These are phyloP conservation scores for Lottia gigantea DNA, from an alignment of 2,888 invertebrate species.

Conservation along the genomic window DNA sequence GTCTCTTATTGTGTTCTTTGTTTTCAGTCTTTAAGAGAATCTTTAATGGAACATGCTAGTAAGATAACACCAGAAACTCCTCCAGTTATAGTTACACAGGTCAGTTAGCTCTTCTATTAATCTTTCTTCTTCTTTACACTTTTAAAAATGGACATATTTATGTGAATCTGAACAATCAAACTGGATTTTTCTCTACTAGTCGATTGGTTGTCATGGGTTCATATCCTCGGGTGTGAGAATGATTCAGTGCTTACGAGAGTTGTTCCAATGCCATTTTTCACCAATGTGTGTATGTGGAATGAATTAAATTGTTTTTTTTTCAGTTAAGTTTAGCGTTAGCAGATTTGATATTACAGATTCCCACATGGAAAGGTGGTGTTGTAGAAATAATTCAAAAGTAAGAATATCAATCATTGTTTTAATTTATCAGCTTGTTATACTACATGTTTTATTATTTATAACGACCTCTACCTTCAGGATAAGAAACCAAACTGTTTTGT, in stretches of 20 bases:
- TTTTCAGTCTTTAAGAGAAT: conserved; percentile 83
- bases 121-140: no score
- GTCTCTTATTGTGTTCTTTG: background rate
- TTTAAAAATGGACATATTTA: no score
- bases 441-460: background rate
- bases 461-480: background rate
- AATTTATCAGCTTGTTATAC: background rate
- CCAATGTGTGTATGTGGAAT: no score
- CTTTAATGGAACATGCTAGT: conserved; percentile 81
- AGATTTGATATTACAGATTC: conserved; percentile 93
- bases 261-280: no score
- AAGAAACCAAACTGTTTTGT: no score
- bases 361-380: conserved; percentile 89
- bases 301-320: no score
- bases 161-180: no score
- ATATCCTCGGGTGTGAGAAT: no score
- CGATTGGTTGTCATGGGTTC: no score
- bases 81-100: conserved; percentile 84
- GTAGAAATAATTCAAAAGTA: conserved; percentile 83
- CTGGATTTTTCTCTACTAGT: no score
- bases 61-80: conserved; percentile 74
- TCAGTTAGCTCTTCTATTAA: conserved; percentile 25
- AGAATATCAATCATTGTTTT: conserved; percentile 2
- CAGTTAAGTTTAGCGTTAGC: conserved; percentile 90
- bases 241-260: no score